Percentiles rank a stretch among this genome's conserved stretches.
phyloP scores from a whole-genome alignment of 2,888 invertebrate species.

The Gnatocerus cornutus region DNA sequence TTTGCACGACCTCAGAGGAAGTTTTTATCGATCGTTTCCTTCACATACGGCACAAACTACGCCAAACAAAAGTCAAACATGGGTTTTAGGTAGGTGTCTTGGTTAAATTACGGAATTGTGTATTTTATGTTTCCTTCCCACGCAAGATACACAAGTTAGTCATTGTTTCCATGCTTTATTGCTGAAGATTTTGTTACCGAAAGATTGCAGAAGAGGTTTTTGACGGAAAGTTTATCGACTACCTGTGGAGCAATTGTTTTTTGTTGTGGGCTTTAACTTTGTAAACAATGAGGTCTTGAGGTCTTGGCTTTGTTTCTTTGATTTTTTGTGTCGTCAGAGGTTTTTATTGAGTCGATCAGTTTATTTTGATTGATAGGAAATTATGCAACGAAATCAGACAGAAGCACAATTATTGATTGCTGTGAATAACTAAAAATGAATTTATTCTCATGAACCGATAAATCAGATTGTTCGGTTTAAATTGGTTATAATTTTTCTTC shows the following conservation, averaged over 20 bases:
- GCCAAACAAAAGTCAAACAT: constrained; percentile 9
- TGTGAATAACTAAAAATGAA: too few species aligned
- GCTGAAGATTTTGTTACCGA: constrained; percentile 3
- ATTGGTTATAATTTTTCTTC: too few species aligned
- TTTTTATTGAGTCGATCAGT: too few species aligned
- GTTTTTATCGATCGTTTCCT: not conserved
- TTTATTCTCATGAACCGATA: too few species aligned
- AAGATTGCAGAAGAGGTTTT: not conserved
- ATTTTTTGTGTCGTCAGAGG: not conserved
- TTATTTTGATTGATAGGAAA: too few species aligned
- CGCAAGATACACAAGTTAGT: constrained; percentile 38
- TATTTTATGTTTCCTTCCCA: constrained; percentile 42
- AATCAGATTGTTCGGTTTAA: too few species aligned
- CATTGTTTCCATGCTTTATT: constrained; percentile 36
- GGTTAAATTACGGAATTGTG: constrained; percentile 33
- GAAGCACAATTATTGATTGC: too few species aligned
- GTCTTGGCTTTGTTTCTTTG: not conserved
- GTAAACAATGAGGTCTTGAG: not conserved
- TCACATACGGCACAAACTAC: not conserved
- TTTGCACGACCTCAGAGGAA: not conserved
- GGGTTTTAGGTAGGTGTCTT: constrained; percentile 21
- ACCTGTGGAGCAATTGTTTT: constrained; percentile 51
- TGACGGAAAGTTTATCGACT: constrained; percentile 50
- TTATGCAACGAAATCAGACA: too few species aligned
- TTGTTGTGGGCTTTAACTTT: constrained; percentile 2